Conservation (phyloP, 2,797 vertebrate species). For the Podarcis siculus region DNA sequence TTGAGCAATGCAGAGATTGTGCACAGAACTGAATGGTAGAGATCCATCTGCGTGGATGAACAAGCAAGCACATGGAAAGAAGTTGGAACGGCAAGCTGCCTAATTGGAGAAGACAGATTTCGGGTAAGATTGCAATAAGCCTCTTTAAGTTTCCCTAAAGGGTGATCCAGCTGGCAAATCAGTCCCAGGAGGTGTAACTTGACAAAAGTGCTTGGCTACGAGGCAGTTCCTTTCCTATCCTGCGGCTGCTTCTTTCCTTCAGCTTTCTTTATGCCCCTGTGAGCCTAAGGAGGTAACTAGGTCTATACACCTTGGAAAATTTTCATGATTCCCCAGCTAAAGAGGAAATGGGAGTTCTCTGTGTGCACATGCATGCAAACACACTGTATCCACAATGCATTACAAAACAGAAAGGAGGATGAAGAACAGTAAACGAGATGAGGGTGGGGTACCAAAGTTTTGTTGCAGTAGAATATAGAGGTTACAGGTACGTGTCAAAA, state of each 20-base stretch:
- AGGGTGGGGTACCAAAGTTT: neutral
- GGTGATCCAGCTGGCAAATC: constrained; percentile 66
- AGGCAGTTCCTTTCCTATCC: constrained; percentile 52
- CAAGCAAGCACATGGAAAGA: constrained; percentile 20
- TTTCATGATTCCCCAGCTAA: neutral
- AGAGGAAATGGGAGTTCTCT: neutral
- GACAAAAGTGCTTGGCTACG: constrained; percentile 8
- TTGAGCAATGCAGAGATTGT: neutral
- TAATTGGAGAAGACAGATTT: constrained; percentile 69
- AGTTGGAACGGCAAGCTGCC: constrained; percentile 49
- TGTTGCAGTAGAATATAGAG: neutral
- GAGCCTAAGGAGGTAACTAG: neutral
- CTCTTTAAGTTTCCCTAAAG: constrained; percentile 68
- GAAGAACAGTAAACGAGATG: neutral
- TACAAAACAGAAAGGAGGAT: neutral
- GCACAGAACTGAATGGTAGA: neutral
- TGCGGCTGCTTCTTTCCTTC: constrained; percentile 8
- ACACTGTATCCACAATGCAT: neutral
- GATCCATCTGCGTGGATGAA: neutral
- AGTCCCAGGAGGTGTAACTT: constrained; percentile 42
- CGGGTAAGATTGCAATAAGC: constrained; percentile 65
- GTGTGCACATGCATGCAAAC: neutral
- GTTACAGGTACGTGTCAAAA: neutral
- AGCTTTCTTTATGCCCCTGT: neutral
- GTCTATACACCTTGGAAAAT: neutral